Base-by-base conservation (phyloP, 1,140 invertebrate genomes). In the Euglossa dilemma region DNA sequence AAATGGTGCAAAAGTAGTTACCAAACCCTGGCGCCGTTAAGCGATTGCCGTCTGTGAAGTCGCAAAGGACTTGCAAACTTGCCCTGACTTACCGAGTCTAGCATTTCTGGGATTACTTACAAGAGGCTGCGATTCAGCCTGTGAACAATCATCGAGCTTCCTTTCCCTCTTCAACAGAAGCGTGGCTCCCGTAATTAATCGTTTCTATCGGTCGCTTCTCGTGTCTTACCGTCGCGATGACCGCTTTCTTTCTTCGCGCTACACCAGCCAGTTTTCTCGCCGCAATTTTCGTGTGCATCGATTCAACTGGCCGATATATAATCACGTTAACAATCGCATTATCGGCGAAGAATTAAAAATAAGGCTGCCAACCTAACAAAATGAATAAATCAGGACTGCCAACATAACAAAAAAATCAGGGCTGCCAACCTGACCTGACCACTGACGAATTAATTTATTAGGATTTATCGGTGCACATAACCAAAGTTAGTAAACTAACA, bases 231-330 rank as follows among this genome's bases (percentile, higher is more conserved):
- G 72, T 64, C 6, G 6, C 23, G 23, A 18, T 1, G 18, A 12
- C 47, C 72, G 71, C 43, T 45, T 45, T 85, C 75, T 73, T 64
- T 47, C 28, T 61, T 18, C 5, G 64, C 36, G 57, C 61, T 71
- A 70, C n/a, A 73, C 59, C 0, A 43, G 43, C 36, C 45, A 81
- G 86, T 78, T 87, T 78, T 61, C 74, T 36, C 12, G 43, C 74
- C 23, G 52, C 52, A 78, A 88, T 73, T 70, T 79, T 64, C 77
- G 63, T 54, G 63, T 45, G 63, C 45, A 70, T 76, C 81, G 87
- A 87, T 88, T 61, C 36, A 43, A 43, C 6, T 8, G n/a, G n/a
- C 12, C 80, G 86, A 88, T 88, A 88, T 85, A 88, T 87, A 87
- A 78, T 85, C 72, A 74, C 83, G 54, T 71, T 69, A 76, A 76